phyloP scores from a whole-genome alignment of 2,888 invertebrate genomes.

The Colletes collaris region DNA sequence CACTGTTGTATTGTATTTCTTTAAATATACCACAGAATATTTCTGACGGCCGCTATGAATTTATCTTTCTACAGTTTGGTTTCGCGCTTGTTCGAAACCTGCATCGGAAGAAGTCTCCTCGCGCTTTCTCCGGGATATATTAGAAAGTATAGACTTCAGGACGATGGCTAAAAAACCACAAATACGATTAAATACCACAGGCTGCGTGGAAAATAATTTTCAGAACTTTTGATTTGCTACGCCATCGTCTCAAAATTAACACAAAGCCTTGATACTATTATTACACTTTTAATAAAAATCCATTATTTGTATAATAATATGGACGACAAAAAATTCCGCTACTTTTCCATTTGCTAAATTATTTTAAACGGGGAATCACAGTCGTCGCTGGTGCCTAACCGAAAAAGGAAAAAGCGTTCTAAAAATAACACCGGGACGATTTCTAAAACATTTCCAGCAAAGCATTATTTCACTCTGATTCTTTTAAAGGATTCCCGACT shows the following conservation, averaged over 20 bases:
- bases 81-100: slow-evolving; percentile 13
- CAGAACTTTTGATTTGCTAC: not conserved
- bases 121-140: slow-evolving; percentile 65
- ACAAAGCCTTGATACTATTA: not conserved
- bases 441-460: not conserved
- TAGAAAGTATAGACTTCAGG: slow-evolving; percentile 59
- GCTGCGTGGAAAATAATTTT: slow-evolving; percentile 8
- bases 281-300: no score
- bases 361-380: not conserved
- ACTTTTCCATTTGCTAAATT: not conserved
- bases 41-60: no score
- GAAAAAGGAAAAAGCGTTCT: not conserved
- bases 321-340: not conserved
- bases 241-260: not conserved
- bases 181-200: slow-evolving; percentile 34
- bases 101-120: slow-evolving; percentile 39
- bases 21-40: no score
- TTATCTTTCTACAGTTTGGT: slow-evolving; percentile 16
- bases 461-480: not conserved
- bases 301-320: not conserved
- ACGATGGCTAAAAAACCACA: slow-evolving; percentile 37
- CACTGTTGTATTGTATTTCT: no score
- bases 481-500: not conserved
- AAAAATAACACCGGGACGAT: not conserved
- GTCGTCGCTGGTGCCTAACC: not conserved